Evolutionary conservation across 2,797 vertebrate species (phyloP).

Genomic region (Epinephelus coioides): DNA sequence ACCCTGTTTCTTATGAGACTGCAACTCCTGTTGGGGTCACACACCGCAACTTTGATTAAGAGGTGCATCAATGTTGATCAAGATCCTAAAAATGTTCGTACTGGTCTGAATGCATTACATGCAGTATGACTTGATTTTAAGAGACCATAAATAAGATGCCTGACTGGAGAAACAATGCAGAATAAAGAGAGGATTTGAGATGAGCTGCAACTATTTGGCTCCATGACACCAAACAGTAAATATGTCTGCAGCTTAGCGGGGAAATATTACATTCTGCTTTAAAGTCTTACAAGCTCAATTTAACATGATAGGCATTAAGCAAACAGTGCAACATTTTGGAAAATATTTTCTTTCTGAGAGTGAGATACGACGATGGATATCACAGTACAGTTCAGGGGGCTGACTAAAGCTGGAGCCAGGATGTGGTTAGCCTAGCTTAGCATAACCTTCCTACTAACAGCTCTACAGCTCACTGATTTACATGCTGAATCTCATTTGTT

Average conservation of each 20-base stretch:
- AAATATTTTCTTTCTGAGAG: too few species aligned
- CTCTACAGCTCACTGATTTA: too few species aligned
- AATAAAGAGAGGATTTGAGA: neutral
- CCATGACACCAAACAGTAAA: neutral
- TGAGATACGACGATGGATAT: too few species aligned
- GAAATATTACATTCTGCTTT: too few species aligned
- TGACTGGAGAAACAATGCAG: neutral
- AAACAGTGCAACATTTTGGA: too few species aligned
- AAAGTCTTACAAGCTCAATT: neutral
- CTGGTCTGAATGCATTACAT: neutral
- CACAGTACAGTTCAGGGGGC: neutral
- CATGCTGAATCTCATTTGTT: too few species aligned
- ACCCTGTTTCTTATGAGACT: conserved; percentile 92
- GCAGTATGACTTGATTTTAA: neutral
- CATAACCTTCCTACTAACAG: neutral
- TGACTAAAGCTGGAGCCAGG: neutral
- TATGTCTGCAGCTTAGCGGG: neutral
- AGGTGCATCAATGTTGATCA: neutral
- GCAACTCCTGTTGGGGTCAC: conserved; percentile 86
- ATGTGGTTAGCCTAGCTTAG: neutral
- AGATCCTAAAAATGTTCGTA: neutral
- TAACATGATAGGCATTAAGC: neutral
- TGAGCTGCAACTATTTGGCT: neutral
- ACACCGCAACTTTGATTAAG: neutral
- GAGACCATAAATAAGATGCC: neutral